Evolutionary conservation across 2,888 invertebrate species (phyloP).

Genomic region (Seira ritae): DNA sequence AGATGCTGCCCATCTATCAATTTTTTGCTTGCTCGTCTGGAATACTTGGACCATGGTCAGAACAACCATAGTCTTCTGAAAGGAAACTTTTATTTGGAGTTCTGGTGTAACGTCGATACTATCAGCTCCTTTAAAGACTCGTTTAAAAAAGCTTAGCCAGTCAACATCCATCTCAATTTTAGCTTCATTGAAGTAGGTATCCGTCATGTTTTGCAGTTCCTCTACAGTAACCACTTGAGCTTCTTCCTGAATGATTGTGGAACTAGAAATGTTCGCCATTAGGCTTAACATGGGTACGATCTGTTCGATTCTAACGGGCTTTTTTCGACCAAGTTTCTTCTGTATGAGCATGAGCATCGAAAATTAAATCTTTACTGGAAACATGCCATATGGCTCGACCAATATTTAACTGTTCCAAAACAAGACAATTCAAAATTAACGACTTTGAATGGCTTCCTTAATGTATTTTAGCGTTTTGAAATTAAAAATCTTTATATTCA

Average conservation of each 20-base stretch:
- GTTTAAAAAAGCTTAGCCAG: slow-evolving; percentile 47
- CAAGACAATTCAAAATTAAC: neutral
- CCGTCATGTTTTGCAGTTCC: slow-evolving; percentile 37
- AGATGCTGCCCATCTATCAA: slow-evolving; percentile 10
- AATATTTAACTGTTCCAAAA: neutral
- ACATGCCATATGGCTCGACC: slow-evolving; percentile 3
- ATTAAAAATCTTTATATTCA: slow-evolving; percentile 8
- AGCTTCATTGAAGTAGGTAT: neutral
- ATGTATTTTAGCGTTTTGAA: neutral
- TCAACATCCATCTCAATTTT: slow-evolving; percentile 29
- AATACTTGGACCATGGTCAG: neutral
- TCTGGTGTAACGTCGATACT: slow-evolving; percentile 13
- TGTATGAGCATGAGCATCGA: slow-evolving; percentile 31
- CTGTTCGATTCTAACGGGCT: slow-evolving; percentile 34
- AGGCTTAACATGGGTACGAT: slow-evolving; percentile 3
- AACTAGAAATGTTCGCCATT: slow-evolving; percentile 23
- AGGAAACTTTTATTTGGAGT: neutral
- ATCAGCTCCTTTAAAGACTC: slow-evolving; percentile 33
- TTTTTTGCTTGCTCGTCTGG: slow-evolving; percentile 11
- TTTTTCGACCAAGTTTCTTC: slow-evolving; percentile 4
- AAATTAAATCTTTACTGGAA: slow-evolving; percentile 34
- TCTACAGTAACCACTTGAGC: slow-evolving; percentile 17
- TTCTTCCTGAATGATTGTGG: slow-evolving; percentile 24
- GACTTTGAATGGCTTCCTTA: neutral
- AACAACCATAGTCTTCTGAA: slow-evolving; percentile 18